Evolutionary conservation across 2,888 invertebrate genomes (phyloP), one percentile per base, ranked within the genome.

Genomic region (Parelbella ahira): DNA sequence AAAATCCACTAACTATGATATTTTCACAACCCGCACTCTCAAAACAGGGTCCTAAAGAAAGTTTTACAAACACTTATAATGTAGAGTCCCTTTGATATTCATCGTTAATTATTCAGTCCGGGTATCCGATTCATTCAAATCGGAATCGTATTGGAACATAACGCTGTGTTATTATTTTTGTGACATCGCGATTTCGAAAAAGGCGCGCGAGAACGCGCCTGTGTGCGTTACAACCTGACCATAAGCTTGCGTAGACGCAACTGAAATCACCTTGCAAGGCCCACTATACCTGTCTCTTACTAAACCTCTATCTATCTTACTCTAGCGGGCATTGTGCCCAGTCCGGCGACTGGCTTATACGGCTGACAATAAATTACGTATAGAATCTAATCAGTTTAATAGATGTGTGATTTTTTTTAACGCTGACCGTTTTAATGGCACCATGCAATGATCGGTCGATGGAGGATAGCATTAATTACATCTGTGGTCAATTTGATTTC

Each of bases 261-360:
- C 87, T 87, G 73, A 86, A 83, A 82, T 86, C 84, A 86, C 87
- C 87, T 87, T 87, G 87, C 87, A 87, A 87, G 87, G 87, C 84
- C 86, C 83, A 83, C 76, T 84, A 65, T 71, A 54, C 44, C 68
- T 53, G 56, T 83, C 82, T 76, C 80, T 45, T 56, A 83, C 71
- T 68, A 63, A 76, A 66, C 71, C 50, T 63, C 56, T 69, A 23
- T 29, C 56, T 33, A 53, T 72, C 73, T 58, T 68, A 3, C 56
- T 87, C 82, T 75, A 79, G 77, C 86, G 87, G 84, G 75, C 86
- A 87, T 86, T 87, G 87, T 84, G 83, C 86, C 54, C 61, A 51
- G 60, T 69, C 70, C 68, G 68, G 68, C 70, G 69, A 68, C 69
- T 63, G 61, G 56, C 58, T 57, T 42, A 42, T 28, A 42, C 34